Percentiles rank a stretch among this genome's conserved stretches.
Evolutionary conservation across 2,113 vertebrate species (phyloP).

Genomic region (Hirundichthys speculiger): DNA sequence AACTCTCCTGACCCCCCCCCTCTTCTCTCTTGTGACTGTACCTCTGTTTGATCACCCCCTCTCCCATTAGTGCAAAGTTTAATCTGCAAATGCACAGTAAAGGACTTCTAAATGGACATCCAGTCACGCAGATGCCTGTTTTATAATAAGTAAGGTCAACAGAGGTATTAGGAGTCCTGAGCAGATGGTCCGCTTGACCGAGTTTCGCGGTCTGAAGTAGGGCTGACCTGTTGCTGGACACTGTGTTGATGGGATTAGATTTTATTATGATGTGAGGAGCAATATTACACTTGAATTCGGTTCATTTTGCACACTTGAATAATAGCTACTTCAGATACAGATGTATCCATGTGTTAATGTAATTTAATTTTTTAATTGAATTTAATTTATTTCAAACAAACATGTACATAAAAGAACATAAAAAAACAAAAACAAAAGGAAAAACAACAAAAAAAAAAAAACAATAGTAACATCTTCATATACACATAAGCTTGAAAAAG

Average conservation of each 20-base stretch:
- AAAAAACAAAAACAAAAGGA: no score
- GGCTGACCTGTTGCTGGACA: not conserved
- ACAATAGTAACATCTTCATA: no score
- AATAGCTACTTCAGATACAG: no score
- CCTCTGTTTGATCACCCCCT: no score
- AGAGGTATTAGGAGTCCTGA: constrained; percentile 58
- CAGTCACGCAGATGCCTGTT: not conserved
- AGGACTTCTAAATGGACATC: not conserved
- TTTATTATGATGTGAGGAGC: not conserved
- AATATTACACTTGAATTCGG: not conserved
- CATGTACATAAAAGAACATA: no score
- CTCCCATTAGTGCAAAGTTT: not conserved
- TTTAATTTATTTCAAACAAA: no score
- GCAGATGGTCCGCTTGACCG: constrained; percentile 63
- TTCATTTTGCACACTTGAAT: not conserved
- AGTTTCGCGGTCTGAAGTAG: constrained; percentile 19
- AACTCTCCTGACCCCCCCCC: not conserved
- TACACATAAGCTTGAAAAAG: no score
- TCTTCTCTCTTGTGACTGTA: not conserved
- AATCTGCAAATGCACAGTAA: not conserved
- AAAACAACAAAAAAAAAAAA: no score
- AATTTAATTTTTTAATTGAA: no score
- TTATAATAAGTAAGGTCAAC: constrained; percentile 17
- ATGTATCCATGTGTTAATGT: no score
- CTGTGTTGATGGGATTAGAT: constrained; percentile 29